Percentiles rank a stretch among this genome's conserved stretches.
Conservation (phyloP, 2,797 vertebrate genomes). For the Babyrousa celebensis region DNA sequence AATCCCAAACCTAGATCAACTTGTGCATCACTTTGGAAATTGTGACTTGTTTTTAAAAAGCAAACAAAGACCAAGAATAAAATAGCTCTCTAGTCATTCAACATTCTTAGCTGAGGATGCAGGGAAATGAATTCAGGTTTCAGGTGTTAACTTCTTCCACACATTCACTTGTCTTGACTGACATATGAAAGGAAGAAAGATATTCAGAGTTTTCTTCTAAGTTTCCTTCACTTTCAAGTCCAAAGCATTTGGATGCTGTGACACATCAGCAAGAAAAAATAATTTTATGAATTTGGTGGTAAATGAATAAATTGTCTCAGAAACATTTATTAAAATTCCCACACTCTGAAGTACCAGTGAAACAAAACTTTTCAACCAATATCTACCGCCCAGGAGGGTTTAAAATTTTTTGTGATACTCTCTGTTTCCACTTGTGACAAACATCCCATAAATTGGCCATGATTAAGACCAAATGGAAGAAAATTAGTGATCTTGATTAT, state of each 20-base stretch:
- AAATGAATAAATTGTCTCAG: constrained; percentile 25
- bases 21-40: not conserved
- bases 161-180: not conserved
- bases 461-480: not conserved
- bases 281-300: not conserved
- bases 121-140: not conserved
- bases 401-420: not conserved
- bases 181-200: not conserved
- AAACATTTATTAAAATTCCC: not conserved
- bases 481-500: not conserved
- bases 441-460: not conserved
- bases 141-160: not conserved
- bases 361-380: constrained; percentile 30
- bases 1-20: not conserved
- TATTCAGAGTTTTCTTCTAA: not conserved
- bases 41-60: constrained; percentile 16
- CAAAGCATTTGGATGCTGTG: not conserved
- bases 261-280: not conserved
- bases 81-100: not conserved
- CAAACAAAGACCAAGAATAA: not conserved
- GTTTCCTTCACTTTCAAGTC: not conserved
- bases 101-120: not conserved
- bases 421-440: constrained; percentile 20
- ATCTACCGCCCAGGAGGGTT: not conserved
- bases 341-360: not conserved